A percentile compares a stretch with the other conserved stretches of the same genome.
Evolutionary conservation across 2,888 invertebrate species (phyloP).

Genomic region (Pammene fasciana): DNA sequence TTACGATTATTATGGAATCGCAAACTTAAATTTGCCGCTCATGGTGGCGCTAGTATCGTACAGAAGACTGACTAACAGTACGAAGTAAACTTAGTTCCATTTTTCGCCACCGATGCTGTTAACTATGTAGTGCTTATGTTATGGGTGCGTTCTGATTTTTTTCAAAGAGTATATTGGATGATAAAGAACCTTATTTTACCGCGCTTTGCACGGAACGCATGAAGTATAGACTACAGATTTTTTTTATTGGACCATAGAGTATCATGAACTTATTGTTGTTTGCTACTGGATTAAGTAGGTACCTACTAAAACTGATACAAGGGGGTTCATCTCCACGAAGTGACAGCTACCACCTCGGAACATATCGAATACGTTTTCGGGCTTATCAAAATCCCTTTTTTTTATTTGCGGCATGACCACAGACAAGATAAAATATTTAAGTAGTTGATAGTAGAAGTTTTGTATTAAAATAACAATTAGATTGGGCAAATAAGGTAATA

Average conservation of each 20-base stretch:
- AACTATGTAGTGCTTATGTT: constrained; percentile 29
- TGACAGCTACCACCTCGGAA: too few relatives aligned
- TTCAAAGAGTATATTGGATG: constrained; percentile 37
- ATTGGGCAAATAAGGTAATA: too few relatives aligned
- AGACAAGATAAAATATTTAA: too few relatives aligned
- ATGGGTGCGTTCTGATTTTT: constrained; percentile 37
- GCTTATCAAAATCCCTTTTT: too few relatives aligned
- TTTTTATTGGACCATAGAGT: constrained; percentile 33
- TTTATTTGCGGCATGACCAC: too few relatives aligned
- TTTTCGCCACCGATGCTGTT: constrained; percentile 3
- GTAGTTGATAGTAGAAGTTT: too few relatives aligned
- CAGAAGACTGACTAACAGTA: background rate
- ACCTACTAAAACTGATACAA: too few relatives aligned
- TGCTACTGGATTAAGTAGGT: background rate
- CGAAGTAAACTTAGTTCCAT: constrained; percentile 7
- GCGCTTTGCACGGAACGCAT: constrained; percentile 30
- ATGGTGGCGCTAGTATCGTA: constrained; percentile 15
- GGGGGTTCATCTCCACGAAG: too few relatives aligned
- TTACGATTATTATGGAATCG: constrained; percentile 40
- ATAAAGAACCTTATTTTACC: constrained; percentile 40
- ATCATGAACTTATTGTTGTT: constrained; percentile 11
- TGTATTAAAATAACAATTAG: too few relatives aligned
- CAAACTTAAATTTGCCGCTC: constrained; percentile 13
- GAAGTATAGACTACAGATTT: constrained; percentile 15
- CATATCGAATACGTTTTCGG: too few relatives aligned